Percentiles rank a stretch among this genome's conserved stretches.
phyloP scores from a whole-genome alignment of 2,888 invertebrate species.

The Chironomus tentans region DNA sequence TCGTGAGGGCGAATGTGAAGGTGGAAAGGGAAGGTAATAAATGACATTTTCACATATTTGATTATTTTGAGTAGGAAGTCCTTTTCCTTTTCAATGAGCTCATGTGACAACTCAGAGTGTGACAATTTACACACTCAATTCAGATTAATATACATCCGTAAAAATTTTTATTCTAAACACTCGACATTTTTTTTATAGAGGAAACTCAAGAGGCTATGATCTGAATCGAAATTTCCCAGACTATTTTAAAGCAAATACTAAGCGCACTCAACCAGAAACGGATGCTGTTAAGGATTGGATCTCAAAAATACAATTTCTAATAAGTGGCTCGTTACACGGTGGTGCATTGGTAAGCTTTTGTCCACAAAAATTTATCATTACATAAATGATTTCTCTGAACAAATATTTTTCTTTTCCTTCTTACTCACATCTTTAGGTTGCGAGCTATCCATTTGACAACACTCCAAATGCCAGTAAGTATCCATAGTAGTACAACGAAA shows the following conservation, averaged over 20 bases:
- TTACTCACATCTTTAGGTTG: constrained; percentile 47
- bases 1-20: constrained; percentile 78
- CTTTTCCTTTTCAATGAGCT: background rate
- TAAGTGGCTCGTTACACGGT: constrained; percentile 90
- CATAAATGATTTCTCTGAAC: no score
- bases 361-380: no score
- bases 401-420: background rate
- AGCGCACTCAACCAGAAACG: constrained; percentile 87
- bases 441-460: constrained; percentile 95
- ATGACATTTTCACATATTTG: constrained; percentile 26
- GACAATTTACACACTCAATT: background rate
- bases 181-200: constrained; percentile 43
- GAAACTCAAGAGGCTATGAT: constrained; percentile 82
- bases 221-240: constrained; percentile 95
- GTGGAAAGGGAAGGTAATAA: constrained; percentile 70
- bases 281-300: constrained; percentile 92
- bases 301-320: constrained; percentile 82
- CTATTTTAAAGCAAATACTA: constrained; percentile 81
- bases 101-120: background rate
- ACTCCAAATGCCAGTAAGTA: constrained; percentile 86
- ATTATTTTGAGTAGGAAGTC: background rate
- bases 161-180: no score
- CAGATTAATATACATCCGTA: constrained; percentile 29
- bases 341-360: constrained; percentile 55
- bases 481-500: constrained; percentile 9